phyloP scores from a whole-genome alignment of 37 sponge, comb jelly and placozoan species.

The Ianthella basta region DNA sequence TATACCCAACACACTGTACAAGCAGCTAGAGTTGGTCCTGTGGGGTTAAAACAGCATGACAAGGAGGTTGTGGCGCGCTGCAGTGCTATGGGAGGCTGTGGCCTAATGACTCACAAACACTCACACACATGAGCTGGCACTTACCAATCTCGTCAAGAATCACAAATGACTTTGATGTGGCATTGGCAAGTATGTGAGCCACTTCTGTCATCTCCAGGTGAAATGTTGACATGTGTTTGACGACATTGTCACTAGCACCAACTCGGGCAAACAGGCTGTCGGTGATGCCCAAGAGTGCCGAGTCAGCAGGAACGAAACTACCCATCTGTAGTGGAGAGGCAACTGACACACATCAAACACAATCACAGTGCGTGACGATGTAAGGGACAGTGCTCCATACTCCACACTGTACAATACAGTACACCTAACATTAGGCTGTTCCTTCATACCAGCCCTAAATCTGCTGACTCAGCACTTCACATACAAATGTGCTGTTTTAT shows the following conservation, averaged over 20 bases:
- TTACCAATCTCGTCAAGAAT: constrained; percentile 90
- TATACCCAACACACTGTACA: too few species aligned
- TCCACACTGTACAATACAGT: background rate
- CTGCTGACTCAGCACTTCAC: too few species aligned
- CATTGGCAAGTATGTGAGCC: constrained; percentile 78
- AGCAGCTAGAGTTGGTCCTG: too few species aligned
- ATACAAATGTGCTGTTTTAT: too few species aligned
- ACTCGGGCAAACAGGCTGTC: constrained; percentile 89
- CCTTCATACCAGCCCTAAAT: too few species aligned
- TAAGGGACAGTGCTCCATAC: too few species aligned
- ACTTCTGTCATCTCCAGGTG: constrained; percentile 87
- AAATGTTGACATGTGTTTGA: constrained; percentile 86
- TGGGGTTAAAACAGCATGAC: too few species aligned
- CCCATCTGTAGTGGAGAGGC: constrained; percentile 67
- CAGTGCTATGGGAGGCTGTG: too few species aligned
- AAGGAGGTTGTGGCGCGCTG: too few species aligned
- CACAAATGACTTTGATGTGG: constrained; percentile 72
- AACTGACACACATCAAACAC: background rate
- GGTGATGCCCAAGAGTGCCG: constrained; percentile 67
- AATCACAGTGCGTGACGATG: background rate
- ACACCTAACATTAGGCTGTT: background rate
- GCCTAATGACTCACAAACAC: too few species aligned
- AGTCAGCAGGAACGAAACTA: constrained; percentile 83
- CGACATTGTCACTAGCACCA: constrained; percentile 88
- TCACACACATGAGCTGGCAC: too few species aligned